Base-by-base conservation (phyloP, 2,797 vertebrate genomes). In the Sebastes dallii region DNA sequence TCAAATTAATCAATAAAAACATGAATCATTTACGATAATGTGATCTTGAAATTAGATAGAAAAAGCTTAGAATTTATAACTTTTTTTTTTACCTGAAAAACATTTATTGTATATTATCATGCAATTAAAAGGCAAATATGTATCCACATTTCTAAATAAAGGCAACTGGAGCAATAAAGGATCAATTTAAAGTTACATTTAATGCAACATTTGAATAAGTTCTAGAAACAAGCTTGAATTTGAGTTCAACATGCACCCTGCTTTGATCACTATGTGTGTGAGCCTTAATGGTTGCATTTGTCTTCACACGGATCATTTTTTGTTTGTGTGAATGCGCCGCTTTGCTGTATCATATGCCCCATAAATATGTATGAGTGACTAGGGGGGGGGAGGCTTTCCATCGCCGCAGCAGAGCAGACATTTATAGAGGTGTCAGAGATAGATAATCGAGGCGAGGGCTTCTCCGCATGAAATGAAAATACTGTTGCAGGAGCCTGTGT, bases 351-450 rank as follows among this genome's bases (percentile, higher is more conserved):
- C 73, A 46, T 13, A 58, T 9, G 46, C 29, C 13, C 22, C 62
- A 83, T 87, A 69, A 82, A 80, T 86, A 87, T 86, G 75, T 72
- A 86, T 77, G 79, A 88, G 68, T 27, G 58, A 46, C 22, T 20
- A 1, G 34, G 11, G 34, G 73, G 62, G 42, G 64, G 70, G 42
- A 58, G 80, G 72, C 22, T 75, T 50, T 55, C 59, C 55, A 30
- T 30, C 2, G 20, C 39, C 1, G 25, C 29, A 56, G 77, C 78
- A 25, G 65, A 65, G 73, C 73, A 77, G 75, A 82, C 84, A 58
- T 74, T 82, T 78, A 84, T 78, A 80, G 86, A 86, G 71, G 90
- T 81, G 83, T 88, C 88, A 88, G 70, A 79, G 80, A 66, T 10
- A 84, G 83, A 86, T 87, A 81, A 86, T 83, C 11, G 27, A 86